These are phyloP conservation scores for Arrhopalites spinosus DNA, from an alignment of 2,888 invertebrate genomes.

Conservation along the genomic window DNA sequence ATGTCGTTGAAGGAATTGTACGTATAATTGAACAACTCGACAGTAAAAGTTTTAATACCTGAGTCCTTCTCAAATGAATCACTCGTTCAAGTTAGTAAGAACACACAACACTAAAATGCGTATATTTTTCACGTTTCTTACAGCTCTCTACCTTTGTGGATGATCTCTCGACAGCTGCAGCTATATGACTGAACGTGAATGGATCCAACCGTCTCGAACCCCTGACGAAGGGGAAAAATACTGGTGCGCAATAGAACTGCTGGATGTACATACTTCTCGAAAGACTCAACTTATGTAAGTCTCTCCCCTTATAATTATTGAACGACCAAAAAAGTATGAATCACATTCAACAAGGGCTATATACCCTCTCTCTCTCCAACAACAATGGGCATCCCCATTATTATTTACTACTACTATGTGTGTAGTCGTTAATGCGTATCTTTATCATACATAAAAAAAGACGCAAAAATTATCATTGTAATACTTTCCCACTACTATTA, in stretches of 20 bases:
- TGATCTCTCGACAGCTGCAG: slow-evolving; percentile 50
- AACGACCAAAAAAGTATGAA: background rate
- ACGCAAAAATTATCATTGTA: background rate
- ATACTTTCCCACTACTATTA: background rate
- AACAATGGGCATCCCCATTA: background rate
- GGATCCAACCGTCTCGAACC: background rate
- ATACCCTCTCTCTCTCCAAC: background rate
- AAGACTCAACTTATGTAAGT: background rate
- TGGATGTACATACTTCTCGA: background rate
- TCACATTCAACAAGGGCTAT: background rate
- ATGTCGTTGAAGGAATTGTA: too few species aligned
- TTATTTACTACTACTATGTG: background rate
- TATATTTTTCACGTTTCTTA: too few species aligned
- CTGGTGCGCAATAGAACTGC: background rate
- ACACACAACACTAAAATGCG: too few species aligned
- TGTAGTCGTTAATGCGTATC: background rate
- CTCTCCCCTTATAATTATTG: background rate
- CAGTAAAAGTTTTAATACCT: too few species aligned
- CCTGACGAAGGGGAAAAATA: background rate
- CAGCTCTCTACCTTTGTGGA: slow-evolving; percentile 6
- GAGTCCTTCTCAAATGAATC: too few species aligned
- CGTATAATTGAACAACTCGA: too few species aligned
- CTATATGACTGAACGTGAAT: slow-evolving; percentile 40
- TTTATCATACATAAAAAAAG: background rate
- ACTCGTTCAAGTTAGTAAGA: too few species aligned